Evolutionary conservation across 2,797 vertebrate genomes (phyloP).

Genomic region (Garrulus glandarius): DNA sequence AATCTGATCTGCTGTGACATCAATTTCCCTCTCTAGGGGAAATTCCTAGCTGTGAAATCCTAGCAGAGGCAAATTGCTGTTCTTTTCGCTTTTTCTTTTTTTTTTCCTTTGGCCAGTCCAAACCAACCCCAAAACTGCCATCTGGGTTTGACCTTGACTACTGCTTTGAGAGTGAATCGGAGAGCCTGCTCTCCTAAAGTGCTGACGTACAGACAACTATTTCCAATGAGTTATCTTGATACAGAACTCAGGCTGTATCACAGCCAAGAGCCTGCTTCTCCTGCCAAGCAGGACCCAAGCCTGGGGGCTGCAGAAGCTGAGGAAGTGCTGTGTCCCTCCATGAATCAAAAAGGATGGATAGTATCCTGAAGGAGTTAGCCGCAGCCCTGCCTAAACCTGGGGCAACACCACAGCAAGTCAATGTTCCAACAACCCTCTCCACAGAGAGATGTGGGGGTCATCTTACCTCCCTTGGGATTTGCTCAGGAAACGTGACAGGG

Average conservation of each 20-base stretch:
- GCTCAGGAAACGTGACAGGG: not conserved
- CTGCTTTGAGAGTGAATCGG: not conserved
- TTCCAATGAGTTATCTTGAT: conserved; percentile 39
- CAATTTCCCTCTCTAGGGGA: conserved; percentile 3
- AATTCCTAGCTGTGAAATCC: conserved; percentile 34
- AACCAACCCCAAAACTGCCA: not conserved
- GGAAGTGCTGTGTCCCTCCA: not conserved
- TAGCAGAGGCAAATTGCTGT: not conserved
- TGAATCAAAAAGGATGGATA: not conserved
- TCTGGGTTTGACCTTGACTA: conserved; percentile 35
- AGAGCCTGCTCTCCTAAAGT: not conserved
- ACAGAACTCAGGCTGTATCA: not conserved
- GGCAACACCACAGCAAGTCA: not conserved
- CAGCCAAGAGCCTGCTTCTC: conserved; percentile 13
- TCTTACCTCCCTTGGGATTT: not conserved
- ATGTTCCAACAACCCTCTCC: not conserved
- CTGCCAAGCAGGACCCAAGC: not conserved
- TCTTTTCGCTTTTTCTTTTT: not conserved
- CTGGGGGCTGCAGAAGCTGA: not conserved
- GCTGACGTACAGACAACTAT: conserved; percentile 26
- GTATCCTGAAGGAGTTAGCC: not conserved
- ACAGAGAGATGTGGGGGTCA: not conserved
- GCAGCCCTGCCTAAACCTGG: not conserved
- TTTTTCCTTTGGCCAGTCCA: not conserved
- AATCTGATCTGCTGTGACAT: conserved; percentile 10